These are phyloP conservation scores for Nectonema munidae DNA, from an alignment of 2,888 invertebrate species.

Conservation along the genomic window DNA sequence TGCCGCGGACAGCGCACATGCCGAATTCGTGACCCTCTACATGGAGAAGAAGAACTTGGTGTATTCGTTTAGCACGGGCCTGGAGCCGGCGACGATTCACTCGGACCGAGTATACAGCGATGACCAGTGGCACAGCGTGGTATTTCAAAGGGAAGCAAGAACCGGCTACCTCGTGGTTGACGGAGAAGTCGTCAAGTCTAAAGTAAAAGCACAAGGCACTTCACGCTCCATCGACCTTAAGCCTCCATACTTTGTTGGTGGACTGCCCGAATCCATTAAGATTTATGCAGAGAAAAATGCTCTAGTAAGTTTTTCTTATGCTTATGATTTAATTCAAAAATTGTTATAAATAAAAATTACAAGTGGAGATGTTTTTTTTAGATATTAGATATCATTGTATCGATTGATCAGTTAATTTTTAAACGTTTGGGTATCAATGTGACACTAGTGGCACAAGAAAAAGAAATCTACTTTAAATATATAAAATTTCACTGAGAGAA, in stretches of 20 bases:
- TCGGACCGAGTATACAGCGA: conserved; percentile 26
- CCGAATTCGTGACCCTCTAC: conserved; percentile 40
- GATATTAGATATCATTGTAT: background rate
- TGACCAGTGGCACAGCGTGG: conserved; percentile 42
- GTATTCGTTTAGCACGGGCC: conserved; percentile 39
- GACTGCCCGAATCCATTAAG: conserved; percentile 30
- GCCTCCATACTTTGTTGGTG: conserved; percentile 47
- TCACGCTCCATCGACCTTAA: conserved; percentile 30
- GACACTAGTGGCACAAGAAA: no score
- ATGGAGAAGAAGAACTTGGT: conserved; percentile 39
- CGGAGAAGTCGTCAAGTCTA: conserved; percentile 23
- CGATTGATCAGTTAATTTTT: background rate
- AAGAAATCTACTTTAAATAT: no score
- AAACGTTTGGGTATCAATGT: no score
- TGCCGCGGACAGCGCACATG: conserved; percentile 30
- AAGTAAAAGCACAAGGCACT: conserved; percentile 29
- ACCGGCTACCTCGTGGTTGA: conserved; percentile 36
- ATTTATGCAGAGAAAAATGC: conserved; percentile 24
- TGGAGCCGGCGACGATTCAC: conserved; percentile 32
- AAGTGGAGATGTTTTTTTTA: background rate
- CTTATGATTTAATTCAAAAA: no score
- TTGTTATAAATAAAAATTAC: no score
- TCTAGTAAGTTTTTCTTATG: no score
- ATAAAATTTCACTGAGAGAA: no score
- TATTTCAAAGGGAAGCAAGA: conserved; percentile 31